phyloP scores from a whole-genome alignment of 2,797 vertebrate species.

The Sparus aurata region DNA sequence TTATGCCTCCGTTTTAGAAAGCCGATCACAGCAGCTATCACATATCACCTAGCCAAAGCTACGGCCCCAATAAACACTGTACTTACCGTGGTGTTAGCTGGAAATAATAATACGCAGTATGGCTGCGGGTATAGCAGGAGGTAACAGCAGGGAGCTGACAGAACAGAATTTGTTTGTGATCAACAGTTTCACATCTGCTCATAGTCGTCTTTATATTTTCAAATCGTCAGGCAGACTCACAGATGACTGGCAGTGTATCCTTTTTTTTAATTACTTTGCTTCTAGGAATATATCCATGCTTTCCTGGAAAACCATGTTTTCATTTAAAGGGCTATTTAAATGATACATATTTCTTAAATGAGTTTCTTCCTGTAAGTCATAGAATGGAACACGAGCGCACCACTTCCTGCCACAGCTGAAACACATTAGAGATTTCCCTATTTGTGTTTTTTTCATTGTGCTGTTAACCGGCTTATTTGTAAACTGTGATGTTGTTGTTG shows the following conservation, averaged over 20 bases:
- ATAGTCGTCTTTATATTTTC: not conserved
- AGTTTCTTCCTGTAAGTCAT: not conserved
- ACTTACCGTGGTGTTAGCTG: too few species aligned
- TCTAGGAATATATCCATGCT: not conserved
- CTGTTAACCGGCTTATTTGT: not conserved
- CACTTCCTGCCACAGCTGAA: not conserved
- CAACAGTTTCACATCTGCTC: not conserved
- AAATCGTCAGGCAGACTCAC: not conserved
- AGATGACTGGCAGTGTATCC: not conserved
- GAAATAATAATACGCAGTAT: not conserved
- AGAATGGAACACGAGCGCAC: not conserved
- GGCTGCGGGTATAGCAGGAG: not conserved
- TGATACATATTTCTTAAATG: not conserved
- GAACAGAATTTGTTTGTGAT: not conserved
- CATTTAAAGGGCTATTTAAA: not conserved
- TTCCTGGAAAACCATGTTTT: not conserved
- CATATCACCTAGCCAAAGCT: too few species aligned
- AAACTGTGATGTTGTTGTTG: not conserved
- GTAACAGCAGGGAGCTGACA: not conserved
- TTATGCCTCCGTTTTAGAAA: too few species aligned
- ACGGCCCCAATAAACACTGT: too few species aligned
- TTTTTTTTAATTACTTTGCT: not conserved
- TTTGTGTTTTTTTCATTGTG: not conserved
- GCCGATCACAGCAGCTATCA: too few species aligned
- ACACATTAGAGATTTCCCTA: not conserved